phyloP scores from a whole-genome alignment of 1,140 invertebrate genomes.

The Himalopsyche phryganea region DNA sequence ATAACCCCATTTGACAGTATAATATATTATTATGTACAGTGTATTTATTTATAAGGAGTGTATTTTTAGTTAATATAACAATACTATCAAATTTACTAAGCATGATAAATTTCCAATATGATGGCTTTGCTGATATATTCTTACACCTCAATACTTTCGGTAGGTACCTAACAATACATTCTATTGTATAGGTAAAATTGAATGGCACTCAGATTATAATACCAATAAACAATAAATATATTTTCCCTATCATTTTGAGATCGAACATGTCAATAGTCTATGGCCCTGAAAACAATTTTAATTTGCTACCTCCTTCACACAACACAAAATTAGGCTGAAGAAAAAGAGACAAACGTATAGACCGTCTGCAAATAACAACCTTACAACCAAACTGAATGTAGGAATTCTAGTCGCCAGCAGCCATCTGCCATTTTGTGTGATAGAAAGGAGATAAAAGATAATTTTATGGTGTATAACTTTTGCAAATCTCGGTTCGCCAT shows the following conservation, averaged over 20 bases:
- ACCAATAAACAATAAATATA: not conserved
- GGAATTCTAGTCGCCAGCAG: conserved; percentile 52
- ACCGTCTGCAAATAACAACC: conserved; percentile 19
- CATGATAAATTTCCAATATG: too few relatives aligned
- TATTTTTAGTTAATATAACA: too few relatives aligned
- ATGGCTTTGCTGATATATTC: too few relatives aligned
- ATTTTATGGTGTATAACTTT: conserved; percentile 54
- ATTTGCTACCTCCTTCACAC: conserved; percentile 7
- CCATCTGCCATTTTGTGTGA: conserved; percentile 52
- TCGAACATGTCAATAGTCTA: not conserved
- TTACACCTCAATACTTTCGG: too few relatives aligned
- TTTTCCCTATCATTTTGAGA: not conserved
- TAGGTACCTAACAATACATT: too few relatives aligned
- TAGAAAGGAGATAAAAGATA: conserved; percentile 55
- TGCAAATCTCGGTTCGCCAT: conserved; percentile 49
- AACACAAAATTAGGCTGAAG: not conserved
- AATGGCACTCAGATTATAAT: too few relatives aligned
- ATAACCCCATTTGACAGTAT: too few relatives aligned
- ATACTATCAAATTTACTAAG: too few relatives aligned
- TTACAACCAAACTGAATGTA: conserved; percentile 18
- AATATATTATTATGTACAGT: too few relatives aligned
- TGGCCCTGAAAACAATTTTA: conserved; percentile 6
- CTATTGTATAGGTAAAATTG: too few relatives aligned
- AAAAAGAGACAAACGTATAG: conserved; percentile 11
- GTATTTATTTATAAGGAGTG: too few relatives aligned